Base-by-base conservation (phyloP, 2,113 vertebrate species). In the Cheilinus undulatus region DNA sequence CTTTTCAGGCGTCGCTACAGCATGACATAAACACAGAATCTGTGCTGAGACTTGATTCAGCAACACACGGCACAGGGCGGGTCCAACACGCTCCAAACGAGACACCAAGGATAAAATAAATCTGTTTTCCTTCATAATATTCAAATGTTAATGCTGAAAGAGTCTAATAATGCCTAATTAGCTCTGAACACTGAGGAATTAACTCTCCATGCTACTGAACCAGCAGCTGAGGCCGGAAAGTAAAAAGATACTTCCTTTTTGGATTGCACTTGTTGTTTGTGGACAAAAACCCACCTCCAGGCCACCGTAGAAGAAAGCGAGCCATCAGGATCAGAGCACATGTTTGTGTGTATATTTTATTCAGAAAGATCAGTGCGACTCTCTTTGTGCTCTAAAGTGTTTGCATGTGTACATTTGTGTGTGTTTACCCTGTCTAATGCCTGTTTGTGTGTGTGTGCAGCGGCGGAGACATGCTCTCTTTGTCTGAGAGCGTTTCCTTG, bases 401-500 rank as follows among this genome's bases (percentile, higher is more conserved):
- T 82, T 76, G 54, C 61, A 78, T 67, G 45, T 77, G 62, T 76
- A 36, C 56, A 42, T 57, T 28, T 53, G 45, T 65, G 65, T 26
- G 30, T 63, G 26, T 54, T 54, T 69, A 4, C 32, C 24, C n/a
- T 54, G 34, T 45, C 14, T 64, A 30, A 62, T 54, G 49, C 17
- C 26, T 54, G 22, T 30, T 12, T 51, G 17, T 46, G 34, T 69
- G 43, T 50, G 34, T 45, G 23, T 71, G 42, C 42, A 45, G 42
- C 17, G 9, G 42, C 17, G 19, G 42, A 20, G 42, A 45, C 42
- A 20, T 45, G 19, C 22, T 66, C 46, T 52, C 78, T 30, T 17
- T 34, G 34, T 46, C 56, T 76, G 4, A 73, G 87, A 88, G 76
- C 62, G 67, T 74, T 90, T 86, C 83, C 64, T 27, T 83, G 70